These are phyloP conservation scores for Drosophila vallismaia DNA, from an alignment of 2,888 invertebrate genomes.

Conservation along the genomic window DNA sequence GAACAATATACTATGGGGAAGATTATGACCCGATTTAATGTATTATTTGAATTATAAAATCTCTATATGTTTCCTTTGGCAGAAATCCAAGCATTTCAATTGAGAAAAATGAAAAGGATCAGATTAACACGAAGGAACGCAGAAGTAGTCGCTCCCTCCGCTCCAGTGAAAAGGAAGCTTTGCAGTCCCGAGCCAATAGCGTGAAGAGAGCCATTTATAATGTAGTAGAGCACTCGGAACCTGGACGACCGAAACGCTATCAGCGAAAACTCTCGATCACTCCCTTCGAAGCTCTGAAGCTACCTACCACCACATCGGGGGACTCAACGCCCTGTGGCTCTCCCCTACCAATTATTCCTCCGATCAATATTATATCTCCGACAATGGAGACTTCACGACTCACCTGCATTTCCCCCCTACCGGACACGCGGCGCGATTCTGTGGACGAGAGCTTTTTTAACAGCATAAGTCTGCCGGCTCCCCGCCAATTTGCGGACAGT, in stretches of 20 bases:
- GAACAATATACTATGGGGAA: no score
- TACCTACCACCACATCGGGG: conserved; percentile 75
- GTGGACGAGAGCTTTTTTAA: conserved; percentile 85
- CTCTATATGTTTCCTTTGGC: neutral
- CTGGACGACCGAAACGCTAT: conserved; percentile 85
- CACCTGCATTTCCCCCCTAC: conserved; percentile 88
- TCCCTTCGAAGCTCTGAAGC: conserved; percentile 82
- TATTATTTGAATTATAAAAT: no score
- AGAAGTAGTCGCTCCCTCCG: conserved; percentile 82
- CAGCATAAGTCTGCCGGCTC: conserved; percentile 87
- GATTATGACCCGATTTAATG: no score
- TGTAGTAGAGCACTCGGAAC: conserved; percentile 92
- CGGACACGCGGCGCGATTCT: conserved; percentile 86
- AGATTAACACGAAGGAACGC: conserved; percentile 84
- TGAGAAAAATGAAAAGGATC: conserved; percentile 85
- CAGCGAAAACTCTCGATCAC: conserved; percentile 83
- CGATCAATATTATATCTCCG: conserved; percentile 83
- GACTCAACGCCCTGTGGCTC: conserved; percentile 83
- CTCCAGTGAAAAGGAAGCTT: conserved; percentile 86
- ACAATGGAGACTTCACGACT: conserved; percentile 84
- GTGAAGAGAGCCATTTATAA: conserved; percentile 92
- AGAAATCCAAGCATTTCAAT: conserved; percentile 84
- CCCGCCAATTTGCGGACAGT: conserved; percentile 92
- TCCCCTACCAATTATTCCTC: conserved; percentile 81
- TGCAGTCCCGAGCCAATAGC: conserved; percentile 90